Base-by-base conservation (phyloP, 2,113 vertebrate species). In the Cynocephalus volans region DNA sequence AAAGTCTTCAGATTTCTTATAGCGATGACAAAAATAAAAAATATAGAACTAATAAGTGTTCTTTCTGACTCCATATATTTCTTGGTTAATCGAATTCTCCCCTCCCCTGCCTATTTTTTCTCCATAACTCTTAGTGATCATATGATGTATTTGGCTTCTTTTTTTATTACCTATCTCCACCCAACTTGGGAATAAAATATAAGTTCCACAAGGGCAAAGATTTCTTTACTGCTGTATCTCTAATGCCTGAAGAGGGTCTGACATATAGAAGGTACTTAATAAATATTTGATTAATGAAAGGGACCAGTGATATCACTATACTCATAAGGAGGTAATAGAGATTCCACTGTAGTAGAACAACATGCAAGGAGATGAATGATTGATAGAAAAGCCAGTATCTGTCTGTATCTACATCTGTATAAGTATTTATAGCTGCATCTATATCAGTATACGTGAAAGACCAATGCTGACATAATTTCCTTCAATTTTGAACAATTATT, bases 401-500 rank as follows among this genome's bases (percentile, higher is more conserved):
- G 13, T 80, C 9, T 65, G 3, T 23, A 84, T 79, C 60, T 60
- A 48, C 10, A 93, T 70, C 26, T 87, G 28, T 52, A 79, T 79
- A 60, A 26, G 28, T 52, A 93, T 79, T 54, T 76, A 76, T 15
- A 90, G 31, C 18, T 48, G 15, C 3, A 52, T 54, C 8, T 48
- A 65, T 36, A 52, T 69, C 18, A 77, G 52, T 56, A 73, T 70
- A 87, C 7, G 18, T 87, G 45, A 94, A 92, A 89, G 17, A 97
- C 8, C 24, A 88, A 80, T 88, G 48, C 15, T 88, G 19, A 90
- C 10, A 41, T 97, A 31, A 82, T 85, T 84, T 93, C 18, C 14
- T 96, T 86, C 15, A 48, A 72, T 73, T 92, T 87, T 50, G 28
- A 94, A 93, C 69, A 89, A 80, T 65, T 90, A 88, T 45, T 26